These are phyloP conservation scores for Jacana jacana DNA, from an alignment of 2,113 vertebrate species.

Conservation along the genomic window DNA sequence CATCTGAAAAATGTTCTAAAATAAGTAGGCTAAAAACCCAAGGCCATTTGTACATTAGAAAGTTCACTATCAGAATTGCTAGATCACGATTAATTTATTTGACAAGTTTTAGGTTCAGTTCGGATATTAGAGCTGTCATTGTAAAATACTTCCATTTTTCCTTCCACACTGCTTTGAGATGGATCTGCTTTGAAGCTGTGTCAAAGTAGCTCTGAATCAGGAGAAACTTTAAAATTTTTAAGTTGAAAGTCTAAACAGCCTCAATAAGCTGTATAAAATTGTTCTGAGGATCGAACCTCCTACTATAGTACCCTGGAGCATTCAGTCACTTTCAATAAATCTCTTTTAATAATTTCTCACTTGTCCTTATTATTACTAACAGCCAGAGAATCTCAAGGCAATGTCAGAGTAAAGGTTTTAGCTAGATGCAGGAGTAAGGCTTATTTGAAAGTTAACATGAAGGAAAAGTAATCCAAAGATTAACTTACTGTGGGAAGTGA, in stretches of 20 bases:
- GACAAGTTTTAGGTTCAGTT: constrained; percentile 16
- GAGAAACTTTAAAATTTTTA: neutral
- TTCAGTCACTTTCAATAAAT: constrained; percentile 57
- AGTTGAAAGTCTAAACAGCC: constrained; percentile 52
- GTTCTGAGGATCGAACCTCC: constrained; percentile 39
- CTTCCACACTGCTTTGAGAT: constrained; percentile 12
- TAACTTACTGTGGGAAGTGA: neutral
- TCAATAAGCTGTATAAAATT: constrained; percentile 34
- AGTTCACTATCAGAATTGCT: neutral
- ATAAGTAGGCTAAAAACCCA: neutral
- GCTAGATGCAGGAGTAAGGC: neutral
- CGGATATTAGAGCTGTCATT: constrained; percentile 28
- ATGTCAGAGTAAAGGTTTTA: constrained; percentile 33
- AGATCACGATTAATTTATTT: constrained; percentile 44
- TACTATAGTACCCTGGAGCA: neutral
- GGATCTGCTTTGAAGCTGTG: constrained; percentile 46
- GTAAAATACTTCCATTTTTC: constrained; percentile 36
- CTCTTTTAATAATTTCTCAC: constrained; percentile 50
- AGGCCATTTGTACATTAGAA: constrained; percentile 2
- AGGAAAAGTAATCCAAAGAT: constrained; percentile 1
- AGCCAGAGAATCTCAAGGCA: constrained; percentile 56
- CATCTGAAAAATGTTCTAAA: neutral
- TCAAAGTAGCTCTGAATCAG: constrained; percentile 52
- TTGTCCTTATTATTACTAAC: constrained; percentile 59
- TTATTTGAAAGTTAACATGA: constrained; percentile 15